These are phyloP conservation scores for Ascidia mentula DNA, from an alignment of 23 tunicate species.

Conservation along the genomic window DNA sequence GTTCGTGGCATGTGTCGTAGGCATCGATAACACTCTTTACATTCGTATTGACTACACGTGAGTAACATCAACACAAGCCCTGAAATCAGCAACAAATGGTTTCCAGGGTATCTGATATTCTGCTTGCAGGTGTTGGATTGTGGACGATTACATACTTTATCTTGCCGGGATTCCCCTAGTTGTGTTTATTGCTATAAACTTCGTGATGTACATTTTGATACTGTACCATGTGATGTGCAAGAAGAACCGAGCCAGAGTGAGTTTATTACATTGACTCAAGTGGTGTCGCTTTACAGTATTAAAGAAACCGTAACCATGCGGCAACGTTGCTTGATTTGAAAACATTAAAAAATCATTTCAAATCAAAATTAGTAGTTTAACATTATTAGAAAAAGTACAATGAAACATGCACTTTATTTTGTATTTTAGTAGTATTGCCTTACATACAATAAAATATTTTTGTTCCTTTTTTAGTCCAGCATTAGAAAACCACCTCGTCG, in stretches of 20 bases:
- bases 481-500: not conserved
- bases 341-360: too few relatives aligned
- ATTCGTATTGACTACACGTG: not conserved
- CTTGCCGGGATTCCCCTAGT: conserved; percentile 1
- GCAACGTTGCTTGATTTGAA: too few relatives aligned
- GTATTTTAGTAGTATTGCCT: too few relatives aligned
- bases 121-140: conserved; percentile 19
- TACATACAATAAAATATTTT: too few relatives aligned
- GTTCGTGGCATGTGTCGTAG: conserved; percentile 14
- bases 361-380: too few relatives aligned
- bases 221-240: not conserved
- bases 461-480: too few relatives aligned
- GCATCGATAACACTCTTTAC: conserved; percentile 1
- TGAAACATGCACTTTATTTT: too few relatives aligned
- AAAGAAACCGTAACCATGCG: too few relatives aligned
- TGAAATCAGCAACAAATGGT: not conserved
- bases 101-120: not conserved
- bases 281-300: not conserved
- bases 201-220: conserved; percentile 11
- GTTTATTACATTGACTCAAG: not conserved
- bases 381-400: too few relatives aligned
- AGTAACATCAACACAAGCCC: too few relatives aligned
- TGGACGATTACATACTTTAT: conserved; percentile 10
- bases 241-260: not conserved
- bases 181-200: conserved; percentile 2